Percentiles rank a stretch among this genome's conserved stretches.
These are phyloP conservation scores for Sarotherodon lohbergeri DNA, from an alignment of 2,113 vertebrate genomes.

Conservation along the genomic window DNA sequence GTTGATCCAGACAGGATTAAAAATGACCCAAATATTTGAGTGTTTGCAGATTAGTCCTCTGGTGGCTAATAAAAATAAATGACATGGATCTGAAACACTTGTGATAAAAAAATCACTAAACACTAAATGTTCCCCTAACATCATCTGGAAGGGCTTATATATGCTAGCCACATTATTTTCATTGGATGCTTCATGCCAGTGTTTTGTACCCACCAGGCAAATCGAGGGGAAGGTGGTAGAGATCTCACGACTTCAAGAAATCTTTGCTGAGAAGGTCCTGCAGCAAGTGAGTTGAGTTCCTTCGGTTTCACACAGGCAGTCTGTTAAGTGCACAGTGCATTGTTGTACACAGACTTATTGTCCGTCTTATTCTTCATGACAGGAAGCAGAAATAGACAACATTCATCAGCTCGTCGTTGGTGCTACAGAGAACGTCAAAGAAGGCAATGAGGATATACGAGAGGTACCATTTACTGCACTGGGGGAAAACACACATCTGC, in stretches of 20 bases:
- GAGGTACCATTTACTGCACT: constrained; percentile 73
- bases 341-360: not conserved
- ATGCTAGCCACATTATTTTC: not conserved
- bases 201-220: constrained; percentile 74
- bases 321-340: not conserved
- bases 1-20: not conserved
- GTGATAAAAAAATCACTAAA: not conserved
- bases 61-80: not conserved
- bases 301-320: not conserved
- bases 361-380: not conserved
- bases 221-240: constrained; percentile 98
- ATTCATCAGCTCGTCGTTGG: constrained; percentile 95
- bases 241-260: constrained; percentile 95
- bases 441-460: constrained; percentile 96
- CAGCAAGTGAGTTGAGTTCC: constrained; percentile 79
- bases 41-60: not conserved
- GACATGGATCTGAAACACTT: not conserved
- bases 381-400: constrained; percentile 92
- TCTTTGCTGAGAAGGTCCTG: constrained; percentile 96
- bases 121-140: not conserved
- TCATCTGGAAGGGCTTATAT: not conserved
- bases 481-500: not conserved
- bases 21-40: not conserved
- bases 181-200: not conserved
- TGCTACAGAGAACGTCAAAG: constrained; percentile 95